Evolutionary conservation across 2,888 invertebrate genomes (phyloP).

Genomic region (Tipula helvola): DNA sequence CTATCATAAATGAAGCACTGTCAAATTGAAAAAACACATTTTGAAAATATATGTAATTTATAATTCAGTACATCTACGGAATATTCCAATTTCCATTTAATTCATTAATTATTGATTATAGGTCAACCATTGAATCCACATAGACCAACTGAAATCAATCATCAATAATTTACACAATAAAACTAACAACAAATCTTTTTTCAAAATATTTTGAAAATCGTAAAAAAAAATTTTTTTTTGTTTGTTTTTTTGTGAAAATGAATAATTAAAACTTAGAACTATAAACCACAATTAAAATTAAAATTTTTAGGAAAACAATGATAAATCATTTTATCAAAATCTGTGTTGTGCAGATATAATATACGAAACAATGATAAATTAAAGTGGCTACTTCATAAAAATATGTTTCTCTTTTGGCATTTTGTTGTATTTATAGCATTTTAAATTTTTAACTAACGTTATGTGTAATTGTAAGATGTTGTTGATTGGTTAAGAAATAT

Average conservation of each 20-base stretch:
- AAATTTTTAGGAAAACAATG: background rate
- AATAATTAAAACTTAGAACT: background rate
- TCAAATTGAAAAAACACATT: no score
- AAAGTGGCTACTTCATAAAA: constrained; percentile 4
- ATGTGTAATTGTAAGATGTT: background rate
- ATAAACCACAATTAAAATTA: constrained; percentile 4
- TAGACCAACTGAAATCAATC: background rate
- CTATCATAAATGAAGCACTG: no score
- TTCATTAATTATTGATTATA: background rate
- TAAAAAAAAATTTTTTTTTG: background rate
- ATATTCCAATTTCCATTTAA: background rate
- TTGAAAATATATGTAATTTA: no score
- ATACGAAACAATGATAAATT: background rate
- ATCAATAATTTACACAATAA: background rate
- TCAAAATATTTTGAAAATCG: background rate
- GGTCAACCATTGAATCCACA: background rate
- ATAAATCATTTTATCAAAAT: constrained; percentile 4
- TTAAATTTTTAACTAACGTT: background rate
- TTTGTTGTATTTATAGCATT: background rate
- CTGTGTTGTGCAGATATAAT: background rate
- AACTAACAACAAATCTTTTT: background rate
- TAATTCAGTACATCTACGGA: background rate
- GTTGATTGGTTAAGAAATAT: background rate
- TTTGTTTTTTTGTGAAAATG: background rate
- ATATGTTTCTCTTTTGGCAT: background rate